Base-by-base conservation (phyloP, 1,140 invertebrate species). In the Dreissena rostriformis region DNA sequence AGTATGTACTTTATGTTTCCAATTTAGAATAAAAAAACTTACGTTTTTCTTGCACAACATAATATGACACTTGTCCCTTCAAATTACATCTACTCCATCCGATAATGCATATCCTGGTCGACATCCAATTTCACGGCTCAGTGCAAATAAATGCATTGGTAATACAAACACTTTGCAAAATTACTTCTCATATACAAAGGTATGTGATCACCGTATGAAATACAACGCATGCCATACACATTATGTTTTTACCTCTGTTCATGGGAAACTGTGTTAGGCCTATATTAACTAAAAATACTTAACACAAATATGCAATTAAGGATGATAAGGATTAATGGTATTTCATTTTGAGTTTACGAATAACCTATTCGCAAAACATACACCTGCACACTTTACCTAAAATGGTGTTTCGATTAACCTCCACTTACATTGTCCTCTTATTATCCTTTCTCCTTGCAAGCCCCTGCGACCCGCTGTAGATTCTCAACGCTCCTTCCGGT, bases 401-500 rank as follows among this genome's bases (percentile, higher is more conserved):
- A 49, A 19, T 5, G 39, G 26, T 11, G 17, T 1, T 61, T 51
- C 19, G 52, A 51, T 17, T 67, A 53, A 15, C 0, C 15, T 26
- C 0, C 1, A 22, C 61, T 67, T 29, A 87, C 85, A 67, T 88
- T 78, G 17, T 80, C 63, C 12, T 61, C 75, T 11, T 28, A 55
- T n/a, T 76, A 67, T 12, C 85, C 86, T 5, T 52, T 52, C 1
- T 53, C 63, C 19, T 49, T 70, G 65, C 86, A 88, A 22, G 53
- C 2, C 29, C 73, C 61, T 6, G 70, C 76, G 17, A 85, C 86
- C 5, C 73, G 63, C 4, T 65, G 19, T 1, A 87, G 76, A 14
- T 86, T 81, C 8, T 83, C 81, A 52, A 77, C 61, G 78, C 86
- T 88, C 66, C 89, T 75, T 17, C 87, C 87, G 53, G 76, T 86